Percentiles rank a stretch among this genome's conserved stretches.
Conservation (phyloP, 2,113 vertebrate genomes). For the Xenus cinereus region DNA sequence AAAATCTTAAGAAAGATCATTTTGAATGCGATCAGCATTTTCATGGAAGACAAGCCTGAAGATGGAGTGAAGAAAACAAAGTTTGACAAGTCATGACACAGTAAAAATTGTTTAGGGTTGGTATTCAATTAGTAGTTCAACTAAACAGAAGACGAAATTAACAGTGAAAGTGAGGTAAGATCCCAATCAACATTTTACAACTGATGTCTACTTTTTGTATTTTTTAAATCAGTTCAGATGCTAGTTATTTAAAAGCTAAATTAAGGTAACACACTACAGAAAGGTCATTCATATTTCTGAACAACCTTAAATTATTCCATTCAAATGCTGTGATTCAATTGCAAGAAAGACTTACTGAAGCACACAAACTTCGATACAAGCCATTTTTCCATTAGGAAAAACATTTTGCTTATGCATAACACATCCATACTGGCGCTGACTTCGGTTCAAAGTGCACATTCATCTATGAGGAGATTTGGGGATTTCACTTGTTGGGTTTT, state of each 20-base stretch:
- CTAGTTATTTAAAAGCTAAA: neutral
- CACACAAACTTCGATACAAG: neutral
- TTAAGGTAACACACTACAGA: neutral
- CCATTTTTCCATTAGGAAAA: neutral
- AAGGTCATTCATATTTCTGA: neutral
- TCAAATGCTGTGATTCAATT: neutral
- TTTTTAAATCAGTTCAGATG: neutral
- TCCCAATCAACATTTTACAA: neutral
- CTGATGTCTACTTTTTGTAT: neutral
- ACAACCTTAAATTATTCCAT: neutral
- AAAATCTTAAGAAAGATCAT: neutral
- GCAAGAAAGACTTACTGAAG: neutral
- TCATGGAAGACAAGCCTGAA: neutral
- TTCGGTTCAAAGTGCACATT: neutral
- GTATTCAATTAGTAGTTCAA: neutral
- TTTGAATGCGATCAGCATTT: constrained; percentile 33
- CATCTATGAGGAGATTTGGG: accelerated
- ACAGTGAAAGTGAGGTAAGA: neutral
- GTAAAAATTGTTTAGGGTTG: neutral
- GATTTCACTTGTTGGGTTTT: neutral
- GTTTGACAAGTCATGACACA: neutral
- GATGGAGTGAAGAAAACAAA: neutral
- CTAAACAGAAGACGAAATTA: neutral
- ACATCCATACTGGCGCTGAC: neutral
- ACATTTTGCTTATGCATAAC: neutral